phyloP scores from a whole-genome alignment of 2,888 invertebrate genomes.

The Lymantria monacha region DNA sequence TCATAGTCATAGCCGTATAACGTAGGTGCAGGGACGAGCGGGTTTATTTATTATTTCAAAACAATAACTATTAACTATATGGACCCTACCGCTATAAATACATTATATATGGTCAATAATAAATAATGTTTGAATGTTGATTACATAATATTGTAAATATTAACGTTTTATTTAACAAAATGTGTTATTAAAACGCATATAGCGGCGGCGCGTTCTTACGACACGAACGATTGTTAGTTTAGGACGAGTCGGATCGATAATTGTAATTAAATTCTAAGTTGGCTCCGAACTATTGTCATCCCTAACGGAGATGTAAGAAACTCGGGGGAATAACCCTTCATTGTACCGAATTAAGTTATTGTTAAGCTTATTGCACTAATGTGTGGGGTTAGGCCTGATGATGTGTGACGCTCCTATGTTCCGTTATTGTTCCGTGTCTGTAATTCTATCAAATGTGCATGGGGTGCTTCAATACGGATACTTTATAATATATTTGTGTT shows the following conservation, averaged over 20 bases:
- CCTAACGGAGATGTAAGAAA: conserved; percentile 49
- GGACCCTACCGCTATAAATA: too few relatives aligned
- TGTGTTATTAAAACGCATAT: too few relatives aligned
- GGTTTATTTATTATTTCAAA: too few relatives aligned
- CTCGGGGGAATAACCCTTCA: conserved; percentile 66
- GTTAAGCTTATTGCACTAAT: conserved; percentile 79
- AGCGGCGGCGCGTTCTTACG: neutral
- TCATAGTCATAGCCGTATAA: too few relatives aligned
- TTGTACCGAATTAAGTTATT: conserved; percentile 77
- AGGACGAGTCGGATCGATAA: conserved; percentile 61
- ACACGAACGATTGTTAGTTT: conserved; percentile 39
- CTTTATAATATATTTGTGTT: neutral
- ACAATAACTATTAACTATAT: too few relatives aligned
- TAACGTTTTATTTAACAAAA: too few relatives aligned
- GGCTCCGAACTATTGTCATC: conserved; percentile 53
- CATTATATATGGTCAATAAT: too few relatives aligned
- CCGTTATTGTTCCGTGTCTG: conserved; percentile 23
- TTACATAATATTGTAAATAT: too few relatives aligned
- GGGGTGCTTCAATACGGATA: conserved; percentile 2
- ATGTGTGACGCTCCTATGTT: conserved; percentile 30
- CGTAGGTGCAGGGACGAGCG: too few relatives aligned
- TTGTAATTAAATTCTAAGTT: conserved; percentile 67
- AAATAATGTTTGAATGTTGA: too few relatives aligned
- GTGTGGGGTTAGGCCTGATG: conserved; percentile 61
- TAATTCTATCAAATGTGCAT: conserved; percentile 12